Base-by-base conservation (phyloP, 2,888 invertebrate species). In the Leptogaster cylindrica region DNA sequence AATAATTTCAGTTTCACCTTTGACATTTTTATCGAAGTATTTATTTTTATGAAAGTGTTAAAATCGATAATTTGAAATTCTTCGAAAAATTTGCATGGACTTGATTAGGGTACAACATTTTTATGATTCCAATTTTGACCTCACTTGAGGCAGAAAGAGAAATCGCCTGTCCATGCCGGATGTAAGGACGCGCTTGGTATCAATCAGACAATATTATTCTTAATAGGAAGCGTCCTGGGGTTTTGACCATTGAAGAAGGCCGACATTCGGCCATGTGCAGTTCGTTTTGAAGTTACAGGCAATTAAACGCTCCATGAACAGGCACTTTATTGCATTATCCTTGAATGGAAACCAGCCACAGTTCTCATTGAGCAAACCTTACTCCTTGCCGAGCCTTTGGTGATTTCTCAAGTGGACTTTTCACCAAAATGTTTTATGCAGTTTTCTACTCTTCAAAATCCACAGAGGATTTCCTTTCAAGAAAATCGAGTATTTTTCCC, bases 231-330 rank as follows among this genome's bases (percentile, higher is more conserved):
- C 25, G 20, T 55, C 39, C 36, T 20, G 12, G 36, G 36, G 55
- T 36, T 36, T 55, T 46, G 23, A 12, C 6, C 6, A 23, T 12
- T 55, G 12, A 39, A 23, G 23, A 23, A 36, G 55, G 36, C 23
- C 55, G 31, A 55, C 36, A 31, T 55, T 55, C 39, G 36, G 39
- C 55, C 55, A 55, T 55, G 55, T 55, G 55, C 36, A 55, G 39
- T 20, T 55, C 16, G 12, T 50, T 50, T 50, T 50, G 23, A 8
- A 46, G 16, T 46, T 23, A 23, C 12, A 23, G 25, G 16, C 46
- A 46, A 46, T 25, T 46, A 12, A 46, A 5, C 20, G 46, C 46
- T 23, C 46, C 25, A 25, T 12, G n/a, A n/a, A n/a, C n/a, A n/a
- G 8, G 46, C 46, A 7, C 20, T 36, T 55, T 55, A 55, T 55